These are phyloP conservation scores for Brachypalpus laphriformis DNA, from an alignment of 2,888 invertebrate genomes.

Conservation along the genomic window DNA sequence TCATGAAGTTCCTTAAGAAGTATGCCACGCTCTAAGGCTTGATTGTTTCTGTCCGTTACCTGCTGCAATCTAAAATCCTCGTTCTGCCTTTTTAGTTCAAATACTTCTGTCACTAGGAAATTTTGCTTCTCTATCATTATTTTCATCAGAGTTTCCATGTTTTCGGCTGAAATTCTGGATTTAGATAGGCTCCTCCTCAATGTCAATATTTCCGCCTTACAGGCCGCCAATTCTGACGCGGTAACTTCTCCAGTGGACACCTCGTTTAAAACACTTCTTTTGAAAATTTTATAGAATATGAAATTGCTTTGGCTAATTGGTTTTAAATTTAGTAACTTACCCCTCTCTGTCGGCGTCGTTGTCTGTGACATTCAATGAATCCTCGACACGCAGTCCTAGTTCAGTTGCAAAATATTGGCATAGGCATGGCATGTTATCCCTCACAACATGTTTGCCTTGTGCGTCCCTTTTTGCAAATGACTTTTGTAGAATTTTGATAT, in stretches of 20 bases:
- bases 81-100: constrained; percentile 77
- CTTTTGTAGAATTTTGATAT: constrained; percentile 66
- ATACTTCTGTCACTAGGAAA: constrained; percentile 78
- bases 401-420: constrained; percentile 76
- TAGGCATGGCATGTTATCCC: constrained; percentile 77
- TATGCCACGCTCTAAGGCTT: constrained; percentile 78
- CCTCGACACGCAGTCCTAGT: constrained; percentile 58
- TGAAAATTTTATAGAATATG: not conserved
- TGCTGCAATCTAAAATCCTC: constrained; percentile 77
- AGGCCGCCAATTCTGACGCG: constrained; percentile 78
- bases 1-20: constrained; percentile 78
- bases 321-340: constrained; percentile 27
- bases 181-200: constrained; percentile 77
- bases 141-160: constrained; percentile 78
- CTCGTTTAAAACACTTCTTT: constrained; percentile 11
- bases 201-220: constrained; percentile 79
- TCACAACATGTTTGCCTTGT: constrained; percentile 62
- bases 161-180: constrained; percentile 77
- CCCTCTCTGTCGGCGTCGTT: constrained; percentile 23
- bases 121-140: constrained; percentile 80
- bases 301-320: constrained; percentile 6
- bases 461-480: constrained; percentile 60
- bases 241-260: constrained; percentile 62
- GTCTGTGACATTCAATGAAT: constrained; percentile 56
- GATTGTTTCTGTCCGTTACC: constrained; percentile 79